phyloP scores from a whole-genome alignment of 2,888 invertebrate species.

The Pollenia labialis region DNA sequence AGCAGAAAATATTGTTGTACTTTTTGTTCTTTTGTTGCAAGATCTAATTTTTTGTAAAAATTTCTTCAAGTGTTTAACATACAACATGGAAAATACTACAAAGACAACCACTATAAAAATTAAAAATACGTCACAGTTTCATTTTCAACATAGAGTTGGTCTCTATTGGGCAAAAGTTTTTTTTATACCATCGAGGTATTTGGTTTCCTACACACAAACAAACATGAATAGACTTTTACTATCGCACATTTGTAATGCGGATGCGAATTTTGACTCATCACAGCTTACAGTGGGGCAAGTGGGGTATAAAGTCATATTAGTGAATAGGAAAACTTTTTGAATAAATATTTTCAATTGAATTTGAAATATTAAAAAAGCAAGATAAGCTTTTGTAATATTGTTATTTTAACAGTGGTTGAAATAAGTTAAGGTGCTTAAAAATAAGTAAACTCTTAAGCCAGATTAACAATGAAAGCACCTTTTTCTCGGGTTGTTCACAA shows the following conservation, averaged over 20 bases:
- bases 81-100: neutral
- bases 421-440: no score
- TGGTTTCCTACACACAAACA: neutral
- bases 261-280: neutral
- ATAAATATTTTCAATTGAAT: no score
- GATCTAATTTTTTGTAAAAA: constrained; percentile 32
- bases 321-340: no score
- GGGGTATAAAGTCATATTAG: no score
- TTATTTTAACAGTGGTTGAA: no score
- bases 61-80: constrained; percentile 15
- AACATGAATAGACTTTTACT: no score
- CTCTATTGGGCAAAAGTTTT: constrained; percentile 8
- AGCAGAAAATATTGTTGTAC: neutral
- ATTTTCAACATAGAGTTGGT: neutral
- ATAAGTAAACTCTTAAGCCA: no score
- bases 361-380: no score
- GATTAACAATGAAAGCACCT: no score
- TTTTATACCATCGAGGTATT: neutral
- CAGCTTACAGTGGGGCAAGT: neutral
- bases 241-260: no score
- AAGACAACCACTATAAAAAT: neutral
- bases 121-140: constrained; percentile 8
- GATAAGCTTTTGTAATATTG: no score
- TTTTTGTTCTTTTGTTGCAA: neutral
- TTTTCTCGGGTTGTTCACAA: no score